Evolutionary conservation across 1,140 invertebrate genomes (phyloP), one percentile per base, ranked within the genome.

Genomic region (Octopus bimaculoides): DNA sequence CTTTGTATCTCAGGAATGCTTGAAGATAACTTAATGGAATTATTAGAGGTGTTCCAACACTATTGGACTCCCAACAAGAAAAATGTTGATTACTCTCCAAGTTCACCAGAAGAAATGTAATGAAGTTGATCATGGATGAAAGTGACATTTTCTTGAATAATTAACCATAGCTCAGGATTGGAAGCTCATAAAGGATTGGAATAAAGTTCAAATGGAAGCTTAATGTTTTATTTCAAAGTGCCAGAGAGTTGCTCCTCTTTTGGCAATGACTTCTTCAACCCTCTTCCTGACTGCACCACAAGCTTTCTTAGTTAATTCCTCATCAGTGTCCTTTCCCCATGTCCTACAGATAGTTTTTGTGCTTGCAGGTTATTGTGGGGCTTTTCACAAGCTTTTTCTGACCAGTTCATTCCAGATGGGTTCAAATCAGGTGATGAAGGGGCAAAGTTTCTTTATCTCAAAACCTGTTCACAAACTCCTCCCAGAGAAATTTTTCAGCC

Each of bases 71-170:
- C 3, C 9, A 61, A 17, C 4, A 17, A 9, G 56, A 61, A 61
- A 61, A 61, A 61, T 61, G 56, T 61, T 61, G 56, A 61, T 61
- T 61, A 61, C 56, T 61, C 56, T 61, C 56, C 9, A 61, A 61
- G 56, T 4, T 61, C 4, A 61, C 56, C 56, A 61, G 56, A 17
- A 61, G 56, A 61, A 61, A 41, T 41, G 26, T 41, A 41, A 41
- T 41, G 26, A 41, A 41, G 26, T 41, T 61, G 9, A 12, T 61
- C 9, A 61, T 61, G 56, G 56, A 61, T 17, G 17, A 4, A 61
- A 61, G 17, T 61, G 56, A 61, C 56, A 61, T 61, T 61, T 17
- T 12, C 56, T 61, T 41, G 26, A 61, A 12, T 61, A 61, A 61
- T 61, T 61, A 61, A 61, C 56, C 56, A 61, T 61, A 61, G 17